phyloP scores from a whole-genome alignment of 1,140 invertebrate genomes.

The Bombus impatiens region DNA sequence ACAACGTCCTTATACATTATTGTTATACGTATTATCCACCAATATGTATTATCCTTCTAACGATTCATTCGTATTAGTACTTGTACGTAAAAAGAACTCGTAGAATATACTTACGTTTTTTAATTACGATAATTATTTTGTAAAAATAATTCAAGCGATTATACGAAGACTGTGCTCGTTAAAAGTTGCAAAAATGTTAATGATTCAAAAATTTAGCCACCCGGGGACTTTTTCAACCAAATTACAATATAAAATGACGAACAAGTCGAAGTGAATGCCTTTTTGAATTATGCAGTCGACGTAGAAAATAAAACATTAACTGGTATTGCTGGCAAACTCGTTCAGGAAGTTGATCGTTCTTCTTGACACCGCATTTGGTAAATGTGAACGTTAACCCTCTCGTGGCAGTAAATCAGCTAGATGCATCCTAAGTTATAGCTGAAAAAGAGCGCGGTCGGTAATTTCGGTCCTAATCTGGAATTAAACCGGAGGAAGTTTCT shows the following conservation, averaged over 20 bases:
- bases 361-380: neutral
- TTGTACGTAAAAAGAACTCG: neutral
- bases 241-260: neutral
- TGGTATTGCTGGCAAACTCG: neutral
- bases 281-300: neutral
- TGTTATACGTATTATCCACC: no score
- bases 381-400: neutral
- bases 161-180: neutral
- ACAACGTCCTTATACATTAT: no score
- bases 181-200: neutral
- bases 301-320: neutral
- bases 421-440: neutral
- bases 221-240: neutral
- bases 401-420: neutral
- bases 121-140: neutral
- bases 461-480: neutral
- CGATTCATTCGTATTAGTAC: no score
- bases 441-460: neutral
- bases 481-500: neutral
- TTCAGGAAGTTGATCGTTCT: neutral
- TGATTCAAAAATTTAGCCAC: neutral
- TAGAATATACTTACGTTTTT: neutral
- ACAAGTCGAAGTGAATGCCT: neutral
- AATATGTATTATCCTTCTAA: no score
- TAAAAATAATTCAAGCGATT: neutral